Evolutionary conservation across 2,113 vertebrate genomes (phyloP), one percentile per base, ranked within the genome.

Genomic region (Glaucomys volans): DNA sequence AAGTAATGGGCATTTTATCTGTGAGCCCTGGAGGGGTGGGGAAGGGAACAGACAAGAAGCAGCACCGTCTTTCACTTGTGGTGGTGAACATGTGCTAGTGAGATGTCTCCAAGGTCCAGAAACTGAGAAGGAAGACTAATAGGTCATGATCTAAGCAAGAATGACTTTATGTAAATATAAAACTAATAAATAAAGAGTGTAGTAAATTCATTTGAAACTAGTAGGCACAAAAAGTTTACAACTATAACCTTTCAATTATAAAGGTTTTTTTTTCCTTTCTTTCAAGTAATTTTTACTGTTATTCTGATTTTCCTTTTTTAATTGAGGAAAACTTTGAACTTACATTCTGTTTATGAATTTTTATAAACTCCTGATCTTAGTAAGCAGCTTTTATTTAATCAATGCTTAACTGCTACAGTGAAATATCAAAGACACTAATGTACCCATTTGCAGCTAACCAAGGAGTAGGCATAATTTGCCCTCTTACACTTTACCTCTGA

Each of bases 241-340:
- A 44, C 10, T 9, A 24, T 11, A 90, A 84, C 37, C 17, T 93
- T 66, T 66, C 37, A 62, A 32, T 13, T n/a, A 20, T 30, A 85
- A 81, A 24, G 32, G 3, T 50, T 62, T 62, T 62, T 52, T 52
- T 8, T 40, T 30, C 40, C 90, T 93, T 52, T n/a, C 22, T 59
- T 76, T 47, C 26, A 59, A 76, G 24, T 66, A 67, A 47, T 20
- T 87, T 40, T 26, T 79, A 28, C 66, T 74, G 2, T 59, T 32
- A 62, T 67, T 66, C 26, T 87, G n/a, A 26, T 79, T 86, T 96
- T 82, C 67, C 47, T 76, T 89, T 94, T 69, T 24, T 54, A 14
- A 72, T 17, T 35, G 11, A 91, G 47, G 22, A 91, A 91, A 96
- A 91, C 35, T 35, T 88, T 7, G 87, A 95, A 82, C 30, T 76